Base-by-base conservation (phyloP, 2,888 invertebrate genomes). In the Cyclophora punctaria region DNA sequence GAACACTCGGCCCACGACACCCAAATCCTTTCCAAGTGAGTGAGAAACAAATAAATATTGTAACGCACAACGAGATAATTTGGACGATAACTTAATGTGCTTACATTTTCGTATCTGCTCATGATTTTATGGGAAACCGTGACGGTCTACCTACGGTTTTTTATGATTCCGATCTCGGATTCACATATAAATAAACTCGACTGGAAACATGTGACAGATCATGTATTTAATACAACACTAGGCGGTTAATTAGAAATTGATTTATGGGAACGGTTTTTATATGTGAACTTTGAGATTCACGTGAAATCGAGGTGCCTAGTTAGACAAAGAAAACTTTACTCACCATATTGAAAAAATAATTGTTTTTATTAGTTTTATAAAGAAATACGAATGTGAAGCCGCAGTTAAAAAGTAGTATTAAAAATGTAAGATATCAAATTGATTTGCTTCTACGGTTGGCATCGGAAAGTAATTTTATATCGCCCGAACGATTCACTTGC, bases 21-120 rank as follows among this genome's bases (percentile, higher is more conserved):
- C 69, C 71, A 69, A 70, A 65, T 63, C 67, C 73, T 71, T 71
- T 70, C 72, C 45, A 44, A 44, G 71, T 67, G 73, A 80, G 73
- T 78, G 80, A 84, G 84, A 84, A 83, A 88, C 86, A 84, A 86
- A 88, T 88, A 87, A 88, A 88, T 87, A 88, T 86, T 84, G 86
- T 82, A 81, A 78, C 85, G 78, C 78, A 74, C 75, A 71, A 77
- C 76, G 75, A 82, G 87, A 88, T 87, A 87, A 86, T 84, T 83
- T 76, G 71, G 64, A 64, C 65, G 88, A 88, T 88, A 88, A 85
- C 80, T 80, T 87, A 88, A 86, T 87, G 86, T 88, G 87, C 85
- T 84, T 86, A 88, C 86, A 88, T 87, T 87, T 61, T 84, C 71
- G 82, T 80, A 83, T 85, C 81, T 80, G 86, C 83, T 88, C 87